These are phyloP conservation scores for Harpalus rufipes DNA, from an alignment of 2,888 invertebrate species.

Conservation along the genomic window DNA sequence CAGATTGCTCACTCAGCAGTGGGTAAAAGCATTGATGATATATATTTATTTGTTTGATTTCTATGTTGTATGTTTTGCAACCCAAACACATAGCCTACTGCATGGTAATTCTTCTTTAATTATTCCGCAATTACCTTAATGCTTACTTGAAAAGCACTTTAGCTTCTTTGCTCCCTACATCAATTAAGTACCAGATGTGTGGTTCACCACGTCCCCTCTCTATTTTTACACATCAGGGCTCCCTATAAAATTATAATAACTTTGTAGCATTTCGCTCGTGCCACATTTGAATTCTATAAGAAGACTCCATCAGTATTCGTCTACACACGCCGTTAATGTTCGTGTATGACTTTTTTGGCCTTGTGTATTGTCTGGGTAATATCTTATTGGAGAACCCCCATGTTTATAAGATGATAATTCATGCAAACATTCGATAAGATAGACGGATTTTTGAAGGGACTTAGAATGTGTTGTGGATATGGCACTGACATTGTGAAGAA, in stretches of 20 bases:
- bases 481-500: background rate
- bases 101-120: background rate
- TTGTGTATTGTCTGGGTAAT: conserved; percentile 5
- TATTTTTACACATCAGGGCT: background rate
- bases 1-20: background rate
- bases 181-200: background rate
- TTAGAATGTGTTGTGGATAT: too few species aligned
- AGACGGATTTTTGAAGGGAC: background rate
- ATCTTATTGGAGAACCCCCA: conserved; percentile 1
- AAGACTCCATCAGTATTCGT: background rate
- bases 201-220: background rate
- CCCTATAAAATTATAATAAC: conserved; percentile 3
- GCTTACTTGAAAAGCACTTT: conserved; percentile 2
- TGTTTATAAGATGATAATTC: conserved; percentile 6
- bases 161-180: background rate
- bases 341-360: background rate
- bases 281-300: background rate
- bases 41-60: background rate
- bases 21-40: background rate
- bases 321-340: background rate
- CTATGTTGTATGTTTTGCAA: background rate
- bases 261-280: conserved; percentile 5
- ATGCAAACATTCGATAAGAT: conserved; percentile 6
- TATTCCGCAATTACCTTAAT: conserved; percentile 2
- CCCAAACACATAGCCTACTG: background rate